These are phyloP conservation scores for Dioctria rufipes DNA, from an alignment of 2,888 invertebrate species.

Conservation along the genomic window DNA sequence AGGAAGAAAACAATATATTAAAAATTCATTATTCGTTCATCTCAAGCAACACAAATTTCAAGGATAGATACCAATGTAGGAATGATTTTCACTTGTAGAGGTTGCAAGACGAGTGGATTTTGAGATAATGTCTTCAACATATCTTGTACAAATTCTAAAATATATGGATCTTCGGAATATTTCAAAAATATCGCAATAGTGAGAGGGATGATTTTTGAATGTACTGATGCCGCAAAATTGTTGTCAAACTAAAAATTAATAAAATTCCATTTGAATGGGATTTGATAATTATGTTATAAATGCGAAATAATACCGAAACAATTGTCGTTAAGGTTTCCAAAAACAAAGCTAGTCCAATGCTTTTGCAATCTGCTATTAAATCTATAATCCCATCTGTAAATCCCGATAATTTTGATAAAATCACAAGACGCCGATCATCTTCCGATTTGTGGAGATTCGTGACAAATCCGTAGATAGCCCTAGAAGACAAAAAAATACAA, in stretches of 20 bases:
- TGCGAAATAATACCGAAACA: slow-evolving; percentile 68
- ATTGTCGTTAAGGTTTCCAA: slow-evolving; percentile 74
- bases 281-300: no score
- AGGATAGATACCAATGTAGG: slow-evolving; percentile 75
- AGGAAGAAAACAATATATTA: neutral
- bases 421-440: slow-evolving; percentile 68
- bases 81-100: slow-evolving; percentile 77
- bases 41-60: neutral
- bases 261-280: slow-evolving; percentile 58
- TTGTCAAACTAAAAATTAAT: slow-evolving; percentile 74
- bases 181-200: slow-evolving; percentile 80
- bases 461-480: slow-evolving; percentile 69
- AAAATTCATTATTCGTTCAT: neutral
- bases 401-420: slow-evolving; percentile 73
- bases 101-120: slow-evolving; percentile 75
- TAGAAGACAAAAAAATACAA: slow-evolving; percentile 50
- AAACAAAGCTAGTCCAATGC: slow-evolving; percentile 73
- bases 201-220: slow-evolving; percentile 77
- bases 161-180: slow-evolving; percentile 77
- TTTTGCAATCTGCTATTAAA: slow-evolving; percentile 72
- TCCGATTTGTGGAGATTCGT: slow-evolving; percentile 72
- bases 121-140: slow-evolving; percentile 77
- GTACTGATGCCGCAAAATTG: slow-evolving; percentile 76
- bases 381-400: slow-evolving; percentile 73
- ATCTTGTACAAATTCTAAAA: slow-evolving; percentile 76